These are phyloP conservation scores for Thalassophryne amazonica DNA, from an alignment of 2,797 vertebrate species.

Conservation along the genomic window DNA sequence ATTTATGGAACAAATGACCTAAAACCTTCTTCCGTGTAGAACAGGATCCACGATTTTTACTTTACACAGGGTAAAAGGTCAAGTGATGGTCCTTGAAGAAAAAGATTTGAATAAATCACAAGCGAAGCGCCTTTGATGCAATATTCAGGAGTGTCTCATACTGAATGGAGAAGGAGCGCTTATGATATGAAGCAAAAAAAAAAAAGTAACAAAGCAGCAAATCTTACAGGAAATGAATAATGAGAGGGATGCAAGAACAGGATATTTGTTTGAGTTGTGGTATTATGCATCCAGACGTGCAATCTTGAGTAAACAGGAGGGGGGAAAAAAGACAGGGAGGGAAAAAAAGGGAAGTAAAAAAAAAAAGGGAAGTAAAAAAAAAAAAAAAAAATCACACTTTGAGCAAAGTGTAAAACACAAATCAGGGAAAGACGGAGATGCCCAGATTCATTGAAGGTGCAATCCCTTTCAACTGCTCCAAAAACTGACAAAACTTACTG, in stretches of 20 bases:
- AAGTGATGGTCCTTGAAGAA: conserved; percentile 70
- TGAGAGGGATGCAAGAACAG: conserved; percentile 30
- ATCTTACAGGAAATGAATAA: conserved; percentile 47
- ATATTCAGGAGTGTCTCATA: conserved; percentile 12
- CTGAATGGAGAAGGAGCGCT: neutral
- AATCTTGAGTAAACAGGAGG: conserved; percentile 41
- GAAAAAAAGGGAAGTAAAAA: conserved; percentile 9
- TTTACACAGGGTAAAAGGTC: conserved; percentile 59
- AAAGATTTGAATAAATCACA: conserved; percentile 73
- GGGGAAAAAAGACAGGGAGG: conserved; percentile 42
- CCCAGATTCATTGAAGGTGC: too few relatives aligned
- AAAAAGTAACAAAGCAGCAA: conserved; percentile 18
- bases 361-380: conserved; percentile 15
- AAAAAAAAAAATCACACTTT: conserved; percentile 40
- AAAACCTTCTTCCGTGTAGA: conserved; percentile 74
- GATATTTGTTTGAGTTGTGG: conserved; percentile 26
- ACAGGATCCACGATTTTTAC: conserved; percentile 72
- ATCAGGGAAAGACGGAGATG: conserved; percentile 35
- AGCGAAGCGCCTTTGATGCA: conserved; percentile 43
- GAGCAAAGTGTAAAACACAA: neutral
- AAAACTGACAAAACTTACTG: too few relatives aligned
- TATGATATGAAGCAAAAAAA: neutral
- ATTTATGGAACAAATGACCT: conserved; percentile 79
- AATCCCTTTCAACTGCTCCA: too few relatives aligned
- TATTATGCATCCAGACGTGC: conserved; percentile 45